Evolutionary conservation across 2,888 invertebrate species (phyloP), one percentile per base, ranked within the genome.

Genomic region (Ichneumon xanthorius): DNA sequence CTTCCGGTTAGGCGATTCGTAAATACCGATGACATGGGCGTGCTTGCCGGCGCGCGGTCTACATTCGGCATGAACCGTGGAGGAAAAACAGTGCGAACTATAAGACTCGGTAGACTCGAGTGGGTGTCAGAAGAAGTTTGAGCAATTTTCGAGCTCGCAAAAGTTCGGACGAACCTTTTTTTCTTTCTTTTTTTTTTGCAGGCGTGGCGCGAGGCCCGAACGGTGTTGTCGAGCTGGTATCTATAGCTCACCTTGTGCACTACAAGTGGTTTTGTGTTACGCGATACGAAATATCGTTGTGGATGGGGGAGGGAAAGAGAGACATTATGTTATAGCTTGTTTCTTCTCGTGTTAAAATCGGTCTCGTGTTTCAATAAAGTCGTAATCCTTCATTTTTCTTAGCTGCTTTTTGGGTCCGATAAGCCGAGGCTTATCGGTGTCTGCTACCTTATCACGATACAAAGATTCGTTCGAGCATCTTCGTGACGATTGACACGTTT

Each of bases 211-310:
- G 2, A 45, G 55, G 40, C 40, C 71, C 71, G 55, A 40, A 53
- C 55, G 30, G 48, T 22, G 50, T 61, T 55, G 45, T 50, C 22
- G n/a, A 22, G 72, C 65, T 55, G 14, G 26, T 58, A 37, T 58
- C 71, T 73, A 33, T 45, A 58, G 45, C n/a, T 22, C 67, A 9
- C 26, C 48, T 16, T 16, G 19, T 45, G 72, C 53, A 80, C 73
- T 58, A 72, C 73, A 72, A 73, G 80, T 67, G 80, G 72, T 80
- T 80, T 73, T 26, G 55, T 37, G 50, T 72, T 72, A 63, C 79
- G n/a, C 53, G 53, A 65, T 30, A 30, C 26, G 61, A 70, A 76
- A 22, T n/a, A 76, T 45, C 61, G 30, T 48, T 33, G 48, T 30
- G 16, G 33, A 37, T 40, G 30, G 61, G 16, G 33, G 30, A 33